Percentiles rank a stretch among this genome's conserved stretches.
Conservation (phyloP, 2,113 vertebrate species). For the Marcusenius ussheri region DNA sequence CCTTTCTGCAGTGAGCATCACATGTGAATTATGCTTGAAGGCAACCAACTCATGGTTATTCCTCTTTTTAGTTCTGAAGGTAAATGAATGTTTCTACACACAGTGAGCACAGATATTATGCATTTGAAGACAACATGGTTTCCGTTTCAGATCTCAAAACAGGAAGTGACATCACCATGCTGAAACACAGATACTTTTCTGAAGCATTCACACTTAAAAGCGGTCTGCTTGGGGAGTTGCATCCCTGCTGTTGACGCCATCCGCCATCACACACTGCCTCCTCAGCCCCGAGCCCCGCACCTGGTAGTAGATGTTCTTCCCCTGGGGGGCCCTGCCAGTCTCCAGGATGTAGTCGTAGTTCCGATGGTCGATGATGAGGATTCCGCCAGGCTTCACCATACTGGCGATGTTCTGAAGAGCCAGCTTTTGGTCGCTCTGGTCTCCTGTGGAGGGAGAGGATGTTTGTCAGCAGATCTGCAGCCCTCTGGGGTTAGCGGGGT, state of each 20-base stretch:
- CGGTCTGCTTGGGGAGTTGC: not conserved
- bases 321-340: slow-evolving; percentile 76
- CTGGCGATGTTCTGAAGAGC: slow-evolving; percentile 86
- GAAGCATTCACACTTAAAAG: not conserved
- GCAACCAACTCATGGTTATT: not conserved
- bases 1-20: not conserved
- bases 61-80: not conserved
- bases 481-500: not conserved
- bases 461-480: not conserved
- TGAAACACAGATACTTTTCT: not conserved
- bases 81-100: not conserved
- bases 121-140: not conserved
- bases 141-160: not conserved
- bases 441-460: slow-evolving; percentile 59
- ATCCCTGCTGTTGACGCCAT: not conserved
- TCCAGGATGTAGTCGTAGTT: slow-evolving; percentile 95
- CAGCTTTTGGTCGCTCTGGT: slow-evolving; percentile 87
- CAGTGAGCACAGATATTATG: not conserved
- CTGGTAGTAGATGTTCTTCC: slow-evolving; percentile 99
- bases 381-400: slow-evolving; percentile 82
- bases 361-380: slow-evolving; percentile 90
- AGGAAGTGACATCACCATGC: not conserved
- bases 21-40: not conserved
- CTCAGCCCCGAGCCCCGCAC: slow-evolving; percentile 46
- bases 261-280: not conserved